Conservation (phyloP, 2,113 vertebrate species). For the Vulpes vulpes region DNA sequence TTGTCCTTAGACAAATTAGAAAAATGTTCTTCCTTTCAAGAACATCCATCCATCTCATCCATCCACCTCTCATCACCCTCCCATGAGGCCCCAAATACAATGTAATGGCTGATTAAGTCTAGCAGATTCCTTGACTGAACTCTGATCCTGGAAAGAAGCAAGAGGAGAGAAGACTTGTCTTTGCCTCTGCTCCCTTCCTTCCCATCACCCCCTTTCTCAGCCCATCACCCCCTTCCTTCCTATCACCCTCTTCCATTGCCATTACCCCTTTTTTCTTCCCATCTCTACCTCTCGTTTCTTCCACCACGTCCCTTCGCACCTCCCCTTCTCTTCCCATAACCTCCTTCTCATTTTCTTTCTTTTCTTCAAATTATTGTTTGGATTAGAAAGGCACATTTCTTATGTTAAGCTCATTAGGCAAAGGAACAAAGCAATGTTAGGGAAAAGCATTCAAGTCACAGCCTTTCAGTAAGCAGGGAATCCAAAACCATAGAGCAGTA, state of each 20-base stretch:
- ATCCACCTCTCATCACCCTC: background rate
- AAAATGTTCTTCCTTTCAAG: background rate
- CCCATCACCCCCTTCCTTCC: too few relatives aligned
- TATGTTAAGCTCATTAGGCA: background rate
- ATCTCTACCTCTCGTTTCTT: background rate
- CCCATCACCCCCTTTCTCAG: too few relatives aligned
- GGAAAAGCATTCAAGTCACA: background rate
- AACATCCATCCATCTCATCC: too few relatives aligned
- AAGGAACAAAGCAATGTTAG: background rate
- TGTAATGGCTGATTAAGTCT: background rate
- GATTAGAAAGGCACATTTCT: background rate
- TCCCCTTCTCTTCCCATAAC: fast-evolving
- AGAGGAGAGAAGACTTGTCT: background rate
- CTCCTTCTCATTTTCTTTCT: background rate
- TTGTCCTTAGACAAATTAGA: background rate
- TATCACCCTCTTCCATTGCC: background rate
- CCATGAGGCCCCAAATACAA: background rate
- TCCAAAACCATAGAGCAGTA: background rate
- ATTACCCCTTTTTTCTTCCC: background rate
- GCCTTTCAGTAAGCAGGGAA: background rate
- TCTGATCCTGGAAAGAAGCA: background rate
- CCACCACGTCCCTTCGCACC: background rate
- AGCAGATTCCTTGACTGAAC: background rate
- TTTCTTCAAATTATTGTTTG: background rate
- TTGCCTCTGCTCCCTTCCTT: background rate